Base-by-base conservation (phyloP, 1,140 invertebrate species). In the Monomorium pharaonis region DNA sequence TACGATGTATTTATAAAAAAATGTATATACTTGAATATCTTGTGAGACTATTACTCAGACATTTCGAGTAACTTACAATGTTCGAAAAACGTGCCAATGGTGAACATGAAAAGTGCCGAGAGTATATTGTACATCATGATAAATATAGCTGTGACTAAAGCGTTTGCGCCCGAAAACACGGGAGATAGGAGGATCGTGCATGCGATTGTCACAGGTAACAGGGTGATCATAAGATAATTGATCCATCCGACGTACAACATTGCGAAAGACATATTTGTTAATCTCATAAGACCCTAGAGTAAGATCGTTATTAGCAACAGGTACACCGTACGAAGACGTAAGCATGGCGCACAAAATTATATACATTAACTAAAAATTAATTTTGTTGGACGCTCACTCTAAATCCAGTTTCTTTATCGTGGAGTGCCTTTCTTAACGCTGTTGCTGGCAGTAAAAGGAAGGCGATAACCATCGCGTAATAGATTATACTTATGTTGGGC, bases 381-480 rank as follows among this genome's bases (percentile, higher is more conserved):
- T 67, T 21, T 14, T 44, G 12, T 74, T 33, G 16, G 12, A 21
- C 47, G 37, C 21, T 90, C 67, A 91, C 89, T 70, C 80, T 87
- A 24, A 90, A 90, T 49, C 89, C 90, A 47, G 76, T 89, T 69
- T 86, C 44, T 65, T 90, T 90, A n/a, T 91, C 88, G 14, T 88
- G 85, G 24, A 91, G 86, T 2, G 70, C 37, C 51, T 85, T 90
- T 30, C n/a, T 49, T 60, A 91, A 76, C 2, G 81, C 86, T 2
- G 83, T 18, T n/a, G 72, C 51, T n/a, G 89, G 85, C 51, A 86
- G 47, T 5, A 89, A 49, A 4, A 90, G 14, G 44, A 90, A 90
- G 30, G 86, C 84, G 3, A 90, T 30, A 4, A 90, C 69, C 24
- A 85, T 88, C 44, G 90, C 76, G 6, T 91, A 90, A 77, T 90